Conservation (phyloP, 1,140 invertebrate genomes). For the Bilobella aurantiaca region DNA sequence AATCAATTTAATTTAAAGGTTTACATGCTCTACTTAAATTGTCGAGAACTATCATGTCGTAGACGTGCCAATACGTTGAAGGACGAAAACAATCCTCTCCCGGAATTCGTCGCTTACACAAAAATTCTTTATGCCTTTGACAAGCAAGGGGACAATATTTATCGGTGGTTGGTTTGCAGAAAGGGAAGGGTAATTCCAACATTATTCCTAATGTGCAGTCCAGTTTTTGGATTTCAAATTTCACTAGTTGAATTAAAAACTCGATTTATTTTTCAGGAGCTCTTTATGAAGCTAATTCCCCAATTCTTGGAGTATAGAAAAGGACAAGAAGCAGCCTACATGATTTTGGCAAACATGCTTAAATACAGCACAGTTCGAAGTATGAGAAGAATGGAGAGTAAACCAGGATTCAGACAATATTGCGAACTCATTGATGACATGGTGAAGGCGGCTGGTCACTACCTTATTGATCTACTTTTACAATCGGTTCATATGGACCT, state of each 20-base stretch:
- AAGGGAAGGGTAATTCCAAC: conserved; percentile 8
- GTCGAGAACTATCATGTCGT: too few species aligned
- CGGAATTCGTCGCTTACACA: not conserved
- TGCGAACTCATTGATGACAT: not conserved
- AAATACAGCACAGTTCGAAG: not conserved
- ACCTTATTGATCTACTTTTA: not conserved
- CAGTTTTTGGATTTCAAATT: too few species aligned
- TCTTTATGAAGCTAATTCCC: not conserved
- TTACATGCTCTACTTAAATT: not conserved
- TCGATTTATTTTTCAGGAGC: not conserved
- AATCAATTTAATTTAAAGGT: not conserved
- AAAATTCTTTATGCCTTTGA: not conserved
- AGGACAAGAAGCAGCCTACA: not conserved
- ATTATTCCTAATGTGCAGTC: too few species aligned
- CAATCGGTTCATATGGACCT: too few species aligned
- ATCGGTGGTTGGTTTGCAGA: not conserved
- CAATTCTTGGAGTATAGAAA: not conserved
- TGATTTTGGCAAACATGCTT: not conserved
- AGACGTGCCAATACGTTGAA: not conserved
- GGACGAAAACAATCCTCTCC: not conserved
- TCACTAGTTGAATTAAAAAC: too few species aligned
- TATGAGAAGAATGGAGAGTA: not conserved
- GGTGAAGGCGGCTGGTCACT: not conserved
- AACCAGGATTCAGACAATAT: not conserved
- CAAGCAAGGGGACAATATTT: not conserved